Base-by-base conservation (phyloP, 2,888 invertebrate species). In the Cylloceria caligata region DNA sequence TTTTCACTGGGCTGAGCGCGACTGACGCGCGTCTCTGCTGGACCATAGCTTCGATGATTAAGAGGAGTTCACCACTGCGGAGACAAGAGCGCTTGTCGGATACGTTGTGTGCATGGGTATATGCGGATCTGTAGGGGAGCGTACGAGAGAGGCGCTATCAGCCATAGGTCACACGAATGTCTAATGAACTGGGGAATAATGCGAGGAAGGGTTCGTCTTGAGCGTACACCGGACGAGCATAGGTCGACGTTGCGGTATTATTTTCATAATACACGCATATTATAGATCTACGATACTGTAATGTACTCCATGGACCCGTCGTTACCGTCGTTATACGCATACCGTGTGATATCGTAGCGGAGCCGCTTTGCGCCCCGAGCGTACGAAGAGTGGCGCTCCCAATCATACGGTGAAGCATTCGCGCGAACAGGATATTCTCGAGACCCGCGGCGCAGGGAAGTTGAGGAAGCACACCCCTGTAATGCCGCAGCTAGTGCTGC, bases 131-230 rank as follows among this genome's bases (percentile, higher is more conserved):
- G 30, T 7, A 21, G 16, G 30, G 16, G 24, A 49, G 68, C 30
- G 13, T 64, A 57, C 55, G 69, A 75, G 67, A 65, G 69, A 57
- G 55, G 69, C 55, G 64, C 19, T 77, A 81, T 81, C 81, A 45
- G 68, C 42, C 68, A 77, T 74, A 73, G 81, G 81, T 81, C 81
- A 81, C 73, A 74, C 73, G 47, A 69, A 69, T 73, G 68, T 68
- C 55, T 64, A 77, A 77, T 81, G 77, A 81, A 81, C 60, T 30
- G 60, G 45, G 36, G 45, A 60, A 72, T 71, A 76, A 81, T 76
- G 65, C 76, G 65, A 76, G 57, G 67, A 71, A 80, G 71, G 80
- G 80, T 60, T 76, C 67, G 34, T 34, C 16, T 47, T 16, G 39
- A 36, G 11, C n/a, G n/a, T n/a, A n/a, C n/a, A n/a, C n/a, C n/a